A percentile compares a stretch with the other conserved stretches of the same genome.
phyloP scores from a whole-genome alignment of 2,888 invertebrate genomes.

The Nasonovia ribisnigri region DNA sequence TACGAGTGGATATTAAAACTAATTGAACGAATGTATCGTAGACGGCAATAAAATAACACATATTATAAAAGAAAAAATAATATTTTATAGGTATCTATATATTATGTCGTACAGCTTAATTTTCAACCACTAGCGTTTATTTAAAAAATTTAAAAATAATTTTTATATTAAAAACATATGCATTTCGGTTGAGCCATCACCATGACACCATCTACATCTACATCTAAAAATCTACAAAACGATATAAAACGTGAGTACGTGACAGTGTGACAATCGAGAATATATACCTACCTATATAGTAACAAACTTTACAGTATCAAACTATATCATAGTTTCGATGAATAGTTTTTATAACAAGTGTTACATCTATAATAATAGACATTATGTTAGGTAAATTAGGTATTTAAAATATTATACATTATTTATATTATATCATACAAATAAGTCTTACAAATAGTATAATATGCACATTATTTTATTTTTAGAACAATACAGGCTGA shows the following conservation, averaged over 20 bases:
- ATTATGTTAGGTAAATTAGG: background rate
- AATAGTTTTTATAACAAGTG: background rate
- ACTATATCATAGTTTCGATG: background rate
- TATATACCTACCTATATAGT: background rate
- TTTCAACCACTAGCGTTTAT: background rate
- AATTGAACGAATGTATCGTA: background rate
- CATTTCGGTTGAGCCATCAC: background rate
- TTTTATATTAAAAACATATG: background rate
- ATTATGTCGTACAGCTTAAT: background rate
- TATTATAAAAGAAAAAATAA: background rate
- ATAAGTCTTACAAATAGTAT: too few species aligned
- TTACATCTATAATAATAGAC: background rate
- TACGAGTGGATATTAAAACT: background rate
- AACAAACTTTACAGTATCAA: background rate
- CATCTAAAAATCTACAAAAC: background rate
- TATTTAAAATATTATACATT: background rate
- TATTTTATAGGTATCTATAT: background rate
- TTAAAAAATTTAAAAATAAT: background rate
- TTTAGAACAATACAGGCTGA: too few species aligned
- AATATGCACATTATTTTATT: too few species aligned
- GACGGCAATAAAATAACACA: background rate
- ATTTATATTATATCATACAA: background rate
- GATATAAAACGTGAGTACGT: constrained; percentile 13
- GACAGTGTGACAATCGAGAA: background rate
- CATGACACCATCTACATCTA: background rate